Conservation (phyloP, 2,888 invertebrate species). For the Aporophyla lueneburgensis region DNA sequence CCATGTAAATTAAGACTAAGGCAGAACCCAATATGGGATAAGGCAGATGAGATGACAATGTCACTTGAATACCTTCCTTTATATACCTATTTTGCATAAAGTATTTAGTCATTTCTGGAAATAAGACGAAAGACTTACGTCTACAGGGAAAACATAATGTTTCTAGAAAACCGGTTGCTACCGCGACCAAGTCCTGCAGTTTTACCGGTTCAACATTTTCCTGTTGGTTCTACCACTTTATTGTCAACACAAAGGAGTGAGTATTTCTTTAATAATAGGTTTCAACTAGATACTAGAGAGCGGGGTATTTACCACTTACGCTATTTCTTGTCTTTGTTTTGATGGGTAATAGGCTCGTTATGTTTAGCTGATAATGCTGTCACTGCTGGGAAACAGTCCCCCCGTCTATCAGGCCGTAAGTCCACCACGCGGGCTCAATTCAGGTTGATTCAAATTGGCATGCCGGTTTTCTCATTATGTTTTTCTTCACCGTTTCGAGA, state of each 20-base stretch:
- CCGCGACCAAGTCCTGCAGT: not conserved
- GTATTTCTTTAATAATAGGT: not conserved
- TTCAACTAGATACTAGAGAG: not conserved
- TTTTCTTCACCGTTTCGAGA: no score
- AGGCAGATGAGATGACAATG: no score
- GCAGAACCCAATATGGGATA: no score
- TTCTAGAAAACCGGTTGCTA: conserved; percentile 13
- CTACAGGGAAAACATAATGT: conserved; percentile 1
- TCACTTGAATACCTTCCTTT: no score
- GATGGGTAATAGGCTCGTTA: not conserved
- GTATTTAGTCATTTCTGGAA: not conserved
- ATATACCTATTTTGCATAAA: not conserved
- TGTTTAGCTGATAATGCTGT: no score
- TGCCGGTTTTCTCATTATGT: no score
- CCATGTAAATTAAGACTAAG: no score
- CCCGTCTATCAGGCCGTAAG: no score
- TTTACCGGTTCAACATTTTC: conserved; percentile 41
- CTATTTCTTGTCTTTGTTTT: not conserved
- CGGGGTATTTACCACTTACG: not conserved
- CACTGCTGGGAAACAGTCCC: no score
- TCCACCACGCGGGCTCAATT: no score
- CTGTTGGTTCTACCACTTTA: not conserved
- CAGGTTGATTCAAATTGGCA: no score
- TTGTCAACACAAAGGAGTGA: conserved; percentile 12
- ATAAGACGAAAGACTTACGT: not conserved